These are phyloP conservation scores for Stenotaenia linearis DNA, from an alignment of 2,888 invertebrate species.

Conservation along the genomic window DNA sequence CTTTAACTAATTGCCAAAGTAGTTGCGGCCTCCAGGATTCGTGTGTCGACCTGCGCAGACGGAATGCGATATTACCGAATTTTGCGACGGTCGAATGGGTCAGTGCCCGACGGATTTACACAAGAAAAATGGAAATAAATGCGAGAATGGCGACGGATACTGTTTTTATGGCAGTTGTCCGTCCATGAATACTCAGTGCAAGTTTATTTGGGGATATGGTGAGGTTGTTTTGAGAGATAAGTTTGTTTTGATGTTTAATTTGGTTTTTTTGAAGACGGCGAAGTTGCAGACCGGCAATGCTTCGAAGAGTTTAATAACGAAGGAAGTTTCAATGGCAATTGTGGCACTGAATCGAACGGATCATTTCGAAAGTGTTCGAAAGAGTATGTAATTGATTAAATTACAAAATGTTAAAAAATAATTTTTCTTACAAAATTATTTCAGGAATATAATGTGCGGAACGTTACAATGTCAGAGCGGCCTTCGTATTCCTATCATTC, in stretches of 20 bases:
- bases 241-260: background rate
- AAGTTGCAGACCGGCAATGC: constrained; percentile 77
- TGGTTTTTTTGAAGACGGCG: constrained; percentile 55
- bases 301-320: constrained; percentile 93
- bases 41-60: constrained; percentile 79
- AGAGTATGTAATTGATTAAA: constrained; percentile 64
- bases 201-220: constrained; percentile 76
- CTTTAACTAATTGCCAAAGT: constrained; percentile 38
- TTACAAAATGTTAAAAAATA: too few relatives aligned
- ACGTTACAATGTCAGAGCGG: constrained; percentile 91
- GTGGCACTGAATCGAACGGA: constrained; percentile 72
- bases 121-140: constrained; percentile 87
- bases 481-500: constrained; percentile 69
- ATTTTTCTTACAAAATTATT: too few relatives aligned
- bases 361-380: constrained; percentile 78
- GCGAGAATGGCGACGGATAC: constrained; percentile 64
- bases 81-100: constrained; percentile 81
- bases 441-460: constrained; percentile 85
- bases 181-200: constrained; percentile 79
- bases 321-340: constrained; percentile 92
- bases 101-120: constrained; percentile 83
- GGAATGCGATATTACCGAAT: constrained; percentile 94
- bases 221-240: constrained; percentile 17
- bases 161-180: constrained; percentile 92
- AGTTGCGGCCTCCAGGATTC: constrained; percentile 69